These are phyloP conservation scores for Microctenopoma steveboyesi DNA, from an alignment of 2,797 vertebrate species.

Conservation along the genomic window DNA sequence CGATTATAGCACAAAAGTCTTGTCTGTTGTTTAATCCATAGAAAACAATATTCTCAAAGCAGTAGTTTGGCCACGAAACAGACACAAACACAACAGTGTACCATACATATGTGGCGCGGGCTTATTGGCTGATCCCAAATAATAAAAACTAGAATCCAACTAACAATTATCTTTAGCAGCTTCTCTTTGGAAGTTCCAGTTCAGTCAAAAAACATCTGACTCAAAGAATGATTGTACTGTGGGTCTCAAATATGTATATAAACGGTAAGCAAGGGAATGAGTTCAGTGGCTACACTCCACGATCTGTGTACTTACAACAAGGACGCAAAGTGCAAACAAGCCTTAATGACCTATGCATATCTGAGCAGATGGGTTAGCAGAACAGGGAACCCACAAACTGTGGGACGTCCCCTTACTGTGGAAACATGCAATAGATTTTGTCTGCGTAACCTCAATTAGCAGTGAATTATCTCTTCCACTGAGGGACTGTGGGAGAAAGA, in stretches of 20 bases:
- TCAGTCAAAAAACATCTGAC: no score
- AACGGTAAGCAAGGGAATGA: no score
- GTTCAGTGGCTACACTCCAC: neutral
- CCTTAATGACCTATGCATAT: neutral
- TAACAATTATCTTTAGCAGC: no score
- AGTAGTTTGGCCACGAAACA: neutral
- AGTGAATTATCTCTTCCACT: constrained; percentile 1
- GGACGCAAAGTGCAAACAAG: constrained; percentile 13
- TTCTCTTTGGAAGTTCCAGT: no score
- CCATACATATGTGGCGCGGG: neutral
- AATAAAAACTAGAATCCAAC: neutral
- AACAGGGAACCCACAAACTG: constrained; percentile 22
- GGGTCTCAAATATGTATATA: no score
- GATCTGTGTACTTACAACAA: neutral
- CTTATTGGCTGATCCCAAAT: neutral
- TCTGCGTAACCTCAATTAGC: constrained; percentile 5
- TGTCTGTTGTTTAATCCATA: constrained; percentile 44
- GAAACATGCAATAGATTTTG: constrained; percentile 17
- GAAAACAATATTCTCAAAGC: neutral
- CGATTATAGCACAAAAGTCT: constrained; percentile 46
- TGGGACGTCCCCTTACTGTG: constrained; percentile 7
- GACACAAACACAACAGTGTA: neutral
- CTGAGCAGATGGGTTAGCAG: constrained; percentile 35
- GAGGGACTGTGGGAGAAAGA: neutral
- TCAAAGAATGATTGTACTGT: no score